Conservation (phyloP, 2,113 vertebrate species). For the Lontra canadensis region DNA sequence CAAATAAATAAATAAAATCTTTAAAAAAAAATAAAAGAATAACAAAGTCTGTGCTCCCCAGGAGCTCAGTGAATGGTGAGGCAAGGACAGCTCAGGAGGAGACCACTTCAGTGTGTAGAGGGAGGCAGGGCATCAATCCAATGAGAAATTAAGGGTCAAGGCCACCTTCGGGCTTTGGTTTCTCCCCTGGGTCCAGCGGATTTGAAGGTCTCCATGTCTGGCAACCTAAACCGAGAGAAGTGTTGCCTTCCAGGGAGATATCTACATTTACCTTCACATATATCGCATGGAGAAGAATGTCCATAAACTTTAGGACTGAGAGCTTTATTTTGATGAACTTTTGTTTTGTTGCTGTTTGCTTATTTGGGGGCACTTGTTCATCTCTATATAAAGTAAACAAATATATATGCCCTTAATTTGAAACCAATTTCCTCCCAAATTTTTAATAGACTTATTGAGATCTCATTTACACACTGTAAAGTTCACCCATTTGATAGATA, state of each 20-base stretch:
- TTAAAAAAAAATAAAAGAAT: neutral
- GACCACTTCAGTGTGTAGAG: neutral
- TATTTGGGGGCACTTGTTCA: neutral
- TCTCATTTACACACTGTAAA: neutral
- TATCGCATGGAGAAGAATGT: neutral
- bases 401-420: neutral
- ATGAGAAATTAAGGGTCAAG: neutral
- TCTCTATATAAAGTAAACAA: neutral
- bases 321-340: neutral
- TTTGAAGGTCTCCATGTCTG: neutral
- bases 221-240: neutral
- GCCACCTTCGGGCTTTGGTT: neutral
- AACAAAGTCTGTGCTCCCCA: neutral
- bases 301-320: neutral
- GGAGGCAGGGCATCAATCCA: no score
- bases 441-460: neutral
- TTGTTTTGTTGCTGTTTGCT: neutral
- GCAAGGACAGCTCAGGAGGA: neutral
- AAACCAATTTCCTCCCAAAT: neutral
- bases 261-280: neutral
- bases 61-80: neutral
- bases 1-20: no score
- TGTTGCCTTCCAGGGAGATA: neutral
- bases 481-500: neutral
- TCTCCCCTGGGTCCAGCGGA: neutral